These are phyloP conservation scores for Eupithecia exiguata DNA, from an alignment of 2,888 invertebrate species.

Conservation along the genomic window DNA sequence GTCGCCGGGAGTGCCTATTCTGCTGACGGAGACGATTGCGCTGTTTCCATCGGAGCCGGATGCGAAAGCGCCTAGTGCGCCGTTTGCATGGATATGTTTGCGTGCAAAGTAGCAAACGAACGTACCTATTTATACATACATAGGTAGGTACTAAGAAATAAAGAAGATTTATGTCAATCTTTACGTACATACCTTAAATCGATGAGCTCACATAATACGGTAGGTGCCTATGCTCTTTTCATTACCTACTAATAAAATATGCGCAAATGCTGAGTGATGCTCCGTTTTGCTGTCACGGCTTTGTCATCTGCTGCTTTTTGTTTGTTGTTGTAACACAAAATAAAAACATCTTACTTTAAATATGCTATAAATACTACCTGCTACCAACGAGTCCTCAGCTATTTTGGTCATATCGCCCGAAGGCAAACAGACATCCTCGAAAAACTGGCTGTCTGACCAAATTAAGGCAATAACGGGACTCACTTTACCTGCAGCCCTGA, in stretches of 20 bases:
- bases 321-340: too few relatives aligned
- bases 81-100: not conserved
- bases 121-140: not conserved
- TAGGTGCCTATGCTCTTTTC: not conserved
- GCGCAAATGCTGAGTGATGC: not conserved
- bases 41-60: slow-evolving; percentile 9
- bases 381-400: too few relatives aligned
- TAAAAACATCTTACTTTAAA: not conserved
- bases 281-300: not conserved
- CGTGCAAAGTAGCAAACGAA: not conserved
- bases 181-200: not conserved
- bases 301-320: not conserved
- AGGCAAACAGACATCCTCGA: too few relatives aligned
- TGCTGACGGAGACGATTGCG: slow-evolving; percentile 16
- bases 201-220: not conserved
- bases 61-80: not conserved
- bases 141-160: not conserved
- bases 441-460: too few relatives aligned
- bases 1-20: slow-evolving; percentile 16
- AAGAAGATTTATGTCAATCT: not conserved
- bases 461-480: too few relatives aligned
- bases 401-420: too few relatives aligned
- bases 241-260: not conserved
- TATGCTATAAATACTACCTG: too few relatives aligned
- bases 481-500: too few relatives aligned